Evolutionary conservation across 2,888 invertebrate species (phyloP).

Genomic region (Strigamia crassipes): DNA sequence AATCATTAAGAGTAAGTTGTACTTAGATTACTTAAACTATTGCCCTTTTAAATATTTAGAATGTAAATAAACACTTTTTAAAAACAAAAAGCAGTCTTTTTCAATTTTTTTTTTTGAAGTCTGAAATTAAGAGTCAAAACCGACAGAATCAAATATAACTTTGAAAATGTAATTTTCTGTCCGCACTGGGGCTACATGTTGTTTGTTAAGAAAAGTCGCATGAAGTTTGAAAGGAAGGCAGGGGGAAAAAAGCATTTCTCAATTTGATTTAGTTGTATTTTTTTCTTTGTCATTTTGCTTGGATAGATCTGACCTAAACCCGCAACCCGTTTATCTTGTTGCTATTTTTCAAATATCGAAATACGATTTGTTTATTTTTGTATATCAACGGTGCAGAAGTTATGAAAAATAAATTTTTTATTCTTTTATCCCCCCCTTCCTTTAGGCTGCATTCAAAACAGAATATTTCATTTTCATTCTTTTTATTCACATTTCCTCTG

Average conservation of each 20-base stretch:
- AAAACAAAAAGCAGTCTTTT: too few relatives aligned
- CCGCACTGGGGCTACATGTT: not conserved
- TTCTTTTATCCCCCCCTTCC: not conserved
- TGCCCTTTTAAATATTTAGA: too few relatives aligned
- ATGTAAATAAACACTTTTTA: not conserved
- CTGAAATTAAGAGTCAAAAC: too few relatives aligned
- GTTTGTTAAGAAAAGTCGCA: not conserved
- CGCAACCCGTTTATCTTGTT: constrained; percentile 28
- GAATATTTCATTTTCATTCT: constrained; percentile 36
- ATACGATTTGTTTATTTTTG: constrained; percentile 25
- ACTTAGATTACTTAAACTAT: too few relatives aligned
- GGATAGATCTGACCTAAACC: not conserved
- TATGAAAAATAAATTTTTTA: constrained; percentile 36
- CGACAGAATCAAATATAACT: too few relatives aligned
- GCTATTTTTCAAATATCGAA: not conserved
- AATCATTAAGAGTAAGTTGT: too few relatives aligned
- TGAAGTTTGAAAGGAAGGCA: not conserved
- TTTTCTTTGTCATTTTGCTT: not conserved
- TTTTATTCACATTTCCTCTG: constrained; percentile 35
- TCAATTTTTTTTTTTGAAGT: not conserved
- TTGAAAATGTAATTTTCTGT: too few relatives aligned
- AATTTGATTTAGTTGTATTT: constrained; percentile 24
- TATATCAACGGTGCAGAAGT: constrained; percentile 17
- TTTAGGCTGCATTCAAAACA: constrained; percentile 32
- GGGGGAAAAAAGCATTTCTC: not conserved